Evolutionary conservation across 2,888 invertebrate genomes (phyloP).

Genomic region (Archaeoteleia sp.): DNA sequence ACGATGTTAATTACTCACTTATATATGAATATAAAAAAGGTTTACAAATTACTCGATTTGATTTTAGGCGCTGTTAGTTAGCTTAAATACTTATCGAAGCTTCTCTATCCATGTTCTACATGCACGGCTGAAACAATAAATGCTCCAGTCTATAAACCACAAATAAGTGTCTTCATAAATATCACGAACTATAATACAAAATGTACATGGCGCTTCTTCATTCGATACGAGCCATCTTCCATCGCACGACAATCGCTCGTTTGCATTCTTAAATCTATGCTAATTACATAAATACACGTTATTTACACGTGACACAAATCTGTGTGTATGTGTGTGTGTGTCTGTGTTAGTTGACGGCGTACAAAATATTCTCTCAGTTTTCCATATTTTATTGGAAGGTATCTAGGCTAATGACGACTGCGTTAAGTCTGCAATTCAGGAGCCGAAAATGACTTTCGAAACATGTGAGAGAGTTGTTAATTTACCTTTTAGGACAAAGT

Average conservation of each 20-base stretch:
- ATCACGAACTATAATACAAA: conserved; percentile 72
- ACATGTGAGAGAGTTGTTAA: conserved; percentile 13
- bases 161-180: conserved; percentile 62
- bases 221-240: conserved; percentile 10
- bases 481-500: conserved; percentile 34
- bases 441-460: conserved; percentile 10
- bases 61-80: conserved; percentile 40
- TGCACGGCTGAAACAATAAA: neutral
- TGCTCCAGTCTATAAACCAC: conserved; percentile 10
- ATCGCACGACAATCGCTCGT: conserved; percentile 27
- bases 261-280: conserved; percentile 57
- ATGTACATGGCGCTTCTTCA: conserved; percentile 63
- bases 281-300: conserved; percentile 74
- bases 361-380: neutral
- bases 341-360: conserved; percentile 23
- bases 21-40: conserved; percentile 5
- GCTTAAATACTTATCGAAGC: conserved; percentile 38
- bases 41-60: conserved; percentile 41
- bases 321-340: conserved; percentile 24
- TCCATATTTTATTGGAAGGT: neutral
- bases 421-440: neutral
- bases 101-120: conserved; percentile 19
- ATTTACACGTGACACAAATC: conserved; percentile 64
- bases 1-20: conserved; percentile 14
- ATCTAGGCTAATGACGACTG: neutral